Base-by-base conservation (phyloP, 2,797 vertebrate genomes). In the Coendou prehensilis region DNA sequence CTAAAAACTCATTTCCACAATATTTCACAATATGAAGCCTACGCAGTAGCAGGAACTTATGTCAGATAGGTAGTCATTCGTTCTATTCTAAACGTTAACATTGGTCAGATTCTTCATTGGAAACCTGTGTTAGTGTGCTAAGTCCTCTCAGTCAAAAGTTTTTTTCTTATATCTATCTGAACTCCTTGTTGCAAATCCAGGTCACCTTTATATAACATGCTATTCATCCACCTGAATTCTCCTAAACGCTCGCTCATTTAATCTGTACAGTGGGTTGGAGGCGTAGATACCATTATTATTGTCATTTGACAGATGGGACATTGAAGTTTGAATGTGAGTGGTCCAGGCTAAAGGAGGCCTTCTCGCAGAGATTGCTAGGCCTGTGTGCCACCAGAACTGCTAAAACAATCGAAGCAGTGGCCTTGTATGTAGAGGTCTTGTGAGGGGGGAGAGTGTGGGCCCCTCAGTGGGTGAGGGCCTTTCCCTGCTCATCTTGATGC, bases 161-260 rank as follows among this genome's bases (percentile, higher is more conserved):
- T 91, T 93, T 85, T 52, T 45, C 37, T 86, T 69, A 23, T 80
- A 41, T 82, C 91, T 86, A 33, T 47, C 26, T 17, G 13, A 92
- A 84, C 26, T 64, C 18, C 22, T 89, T 50, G 76, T 52, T 87
- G 9, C 0, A 18, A 63, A 81, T 80, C 37, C 82, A 61, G 9
- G 5, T 47, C 28, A 57, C 8, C 86, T 84, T 76, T 41, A 2
- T 57, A 6, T 2, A 47, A 18, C 22, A 45, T 45, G 23, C 64
- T 33, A 13, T 2, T 71, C 52, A 30, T 9, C n/a, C 57, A 41
- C 23, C 17, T 14, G 75, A 52, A 57, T 20, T 84, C 73, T 85
- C 30, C 56, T 18, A 13, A 87, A 33, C 5, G 2, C 2, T 0
- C 4, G 28, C 30, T 73, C 22, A 14, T 91, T 94, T 96, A 4